Percentiles rank a stretch among this genome's conserved stretches.
Evolutionary conservation across 2,797 vertebrate genomes (phyloP).

Genomic region (Cirrhinus mrigala): DNA sequence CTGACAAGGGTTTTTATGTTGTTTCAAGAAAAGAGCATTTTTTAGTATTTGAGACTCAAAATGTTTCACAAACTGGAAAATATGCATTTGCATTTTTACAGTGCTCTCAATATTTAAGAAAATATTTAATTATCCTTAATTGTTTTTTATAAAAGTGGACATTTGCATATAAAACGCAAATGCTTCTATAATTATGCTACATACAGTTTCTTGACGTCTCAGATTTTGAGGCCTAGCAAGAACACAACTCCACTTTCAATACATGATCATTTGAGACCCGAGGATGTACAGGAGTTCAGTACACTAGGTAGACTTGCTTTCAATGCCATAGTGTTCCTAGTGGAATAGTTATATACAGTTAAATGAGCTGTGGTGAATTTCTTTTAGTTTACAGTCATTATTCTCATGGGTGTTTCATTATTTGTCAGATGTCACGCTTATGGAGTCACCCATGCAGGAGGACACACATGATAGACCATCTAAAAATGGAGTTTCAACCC

Average conservation of each 20-base stretch:
- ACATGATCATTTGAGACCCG: neutral
- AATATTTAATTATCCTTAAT: no score
- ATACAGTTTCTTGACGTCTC: neutral
- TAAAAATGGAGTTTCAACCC: conserved; percentile 14
- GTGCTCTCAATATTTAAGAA: no score
- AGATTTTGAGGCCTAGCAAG: neutral
- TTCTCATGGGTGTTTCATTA: conserved; percentile 8
- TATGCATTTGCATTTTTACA: no score
- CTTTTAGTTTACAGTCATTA: conserved; percentile 19
- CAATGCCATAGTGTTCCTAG: neutral
- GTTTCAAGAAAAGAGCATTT: no score
- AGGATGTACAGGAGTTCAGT: neutral
- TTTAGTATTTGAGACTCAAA: no score
- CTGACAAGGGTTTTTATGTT: no score
- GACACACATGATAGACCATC: conserved; percentile 13
- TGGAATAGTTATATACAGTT: neutral
- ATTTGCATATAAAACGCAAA: neutral
- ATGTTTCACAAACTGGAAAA: no score
- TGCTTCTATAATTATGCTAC: neutral
- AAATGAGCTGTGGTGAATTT: conserved; percentile 54
- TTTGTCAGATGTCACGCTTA: conserved; percentile 38
- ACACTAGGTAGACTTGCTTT: neutral
- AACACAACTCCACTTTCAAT: neutral
- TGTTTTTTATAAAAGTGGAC: neutral
- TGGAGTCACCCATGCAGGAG: conserved; percentile 13